Conservation (phyloP, 2,888 invertebrate species). For the Drosophila nigricruria region DNA sequence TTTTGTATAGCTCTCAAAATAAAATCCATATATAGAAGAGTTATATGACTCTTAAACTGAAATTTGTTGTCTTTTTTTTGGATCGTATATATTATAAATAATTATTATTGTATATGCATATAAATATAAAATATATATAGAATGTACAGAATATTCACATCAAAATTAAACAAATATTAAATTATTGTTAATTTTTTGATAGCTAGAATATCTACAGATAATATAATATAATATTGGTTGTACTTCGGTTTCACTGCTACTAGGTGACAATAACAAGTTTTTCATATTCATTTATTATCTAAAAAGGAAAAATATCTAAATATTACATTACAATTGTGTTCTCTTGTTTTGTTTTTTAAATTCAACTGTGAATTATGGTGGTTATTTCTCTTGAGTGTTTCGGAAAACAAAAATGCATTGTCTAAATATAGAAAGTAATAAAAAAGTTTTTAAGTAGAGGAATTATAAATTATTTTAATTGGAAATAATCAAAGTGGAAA, state of each 20-base stretch:
- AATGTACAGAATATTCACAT: conserved; percentile 13
- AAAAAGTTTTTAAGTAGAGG: neutral
- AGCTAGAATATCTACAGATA: conserved; percentile 1
- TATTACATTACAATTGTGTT: conserved; percentile 41
- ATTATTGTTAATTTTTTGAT: neutral
- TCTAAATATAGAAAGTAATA: neutral
- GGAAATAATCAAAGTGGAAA: neutral
- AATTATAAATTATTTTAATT: neutral
- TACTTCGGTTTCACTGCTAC: conserved; percentile 5
- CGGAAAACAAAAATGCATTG: neutral
- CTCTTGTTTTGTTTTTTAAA: neutral
- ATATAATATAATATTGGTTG: conserved; percentile 5
- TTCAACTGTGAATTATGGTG: conserved; percentile 1
- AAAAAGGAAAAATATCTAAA: conserved; percentile 11
- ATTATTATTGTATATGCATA: neutral
- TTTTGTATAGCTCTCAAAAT: conserved; percentile 10
- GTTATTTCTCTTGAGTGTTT: neutral
- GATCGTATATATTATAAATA: neutral
- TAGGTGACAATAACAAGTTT: neutral
- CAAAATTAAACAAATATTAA: neutral
- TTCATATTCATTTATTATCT: conserved; percentile 13
- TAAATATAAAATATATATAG: neutral
- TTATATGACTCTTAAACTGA: neutral
- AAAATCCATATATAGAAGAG: neutral
- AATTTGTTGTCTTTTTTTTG: neutral